Conservation (phyloP, 2,888 invertebrate species). For the Epinotia bilunana region DNA sequence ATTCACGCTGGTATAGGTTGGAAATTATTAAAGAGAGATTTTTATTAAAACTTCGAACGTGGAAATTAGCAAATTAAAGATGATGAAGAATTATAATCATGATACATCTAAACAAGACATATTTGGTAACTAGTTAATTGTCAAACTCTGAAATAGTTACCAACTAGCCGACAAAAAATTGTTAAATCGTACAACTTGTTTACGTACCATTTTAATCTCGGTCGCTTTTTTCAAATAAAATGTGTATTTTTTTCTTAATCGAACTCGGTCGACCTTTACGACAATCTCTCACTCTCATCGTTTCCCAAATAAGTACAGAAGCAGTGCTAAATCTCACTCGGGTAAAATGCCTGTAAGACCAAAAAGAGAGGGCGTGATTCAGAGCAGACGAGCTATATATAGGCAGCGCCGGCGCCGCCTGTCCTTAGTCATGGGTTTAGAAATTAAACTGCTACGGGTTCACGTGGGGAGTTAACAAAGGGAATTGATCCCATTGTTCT, state of each 20-base stretch:
- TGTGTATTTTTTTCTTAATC: not conserved
- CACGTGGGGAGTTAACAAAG: slow-evolving; percentile 5
- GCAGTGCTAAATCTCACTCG: slow-evolving; percentile 1
- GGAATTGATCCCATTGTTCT: not conserved
- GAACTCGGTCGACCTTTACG: not conserved
- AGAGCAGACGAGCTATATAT: slow-evolving; percentile 38
- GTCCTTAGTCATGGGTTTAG: slow-evolving; percentile 31
- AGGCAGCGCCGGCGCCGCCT: slow-evolving; percentile 17
- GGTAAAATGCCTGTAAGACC: slow-evolving; percentile 33
- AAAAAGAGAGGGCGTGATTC: slow-evolving; percentile 28
- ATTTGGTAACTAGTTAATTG: no score
- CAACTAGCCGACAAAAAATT: no score
- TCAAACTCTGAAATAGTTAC: no score
- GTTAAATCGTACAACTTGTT: no score
- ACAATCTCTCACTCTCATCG: not conserved
- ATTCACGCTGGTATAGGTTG: no score
- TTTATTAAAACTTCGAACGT: no score
- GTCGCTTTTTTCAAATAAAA: no score
- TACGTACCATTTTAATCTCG: no score
- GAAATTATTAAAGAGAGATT: no score
- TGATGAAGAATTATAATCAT: no score
- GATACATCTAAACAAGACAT: no score
- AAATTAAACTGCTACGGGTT: slow-evolving; percentile 27
- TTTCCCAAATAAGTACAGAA: not conserved
- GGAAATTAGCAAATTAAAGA: no score